phyloP scores from a whole-genome alignment of 1,140 invertebrate genomes.

The Pentalonia nigronervosa region DNA sequence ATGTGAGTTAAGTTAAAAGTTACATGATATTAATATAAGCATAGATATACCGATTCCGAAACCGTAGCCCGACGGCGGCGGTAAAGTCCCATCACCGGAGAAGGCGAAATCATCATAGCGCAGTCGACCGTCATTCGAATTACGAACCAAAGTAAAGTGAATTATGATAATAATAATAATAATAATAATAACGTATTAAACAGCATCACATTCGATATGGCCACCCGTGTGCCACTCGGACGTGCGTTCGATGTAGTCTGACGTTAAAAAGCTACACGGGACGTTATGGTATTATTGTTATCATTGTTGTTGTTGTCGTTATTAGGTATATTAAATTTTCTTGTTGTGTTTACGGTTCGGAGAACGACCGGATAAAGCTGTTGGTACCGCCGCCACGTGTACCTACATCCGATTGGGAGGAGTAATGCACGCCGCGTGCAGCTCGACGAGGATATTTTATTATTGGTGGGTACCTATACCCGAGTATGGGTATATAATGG shows the following conservation, averaged over 20 bases:
- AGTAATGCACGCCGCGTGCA: slow-evolving; percentile 3
- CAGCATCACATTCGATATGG: not conserved
- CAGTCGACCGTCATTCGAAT: not conserved
- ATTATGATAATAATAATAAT: too few species aligned
- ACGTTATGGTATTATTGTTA: not conserved
- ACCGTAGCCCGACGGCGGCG: not conserved
- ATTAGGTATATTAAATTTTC: not conserved
- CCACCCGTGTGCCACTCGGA: not conserved
- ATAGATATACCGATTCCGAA: not conserved
- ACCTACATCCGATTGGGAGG: slow-evolving; percentile 54
- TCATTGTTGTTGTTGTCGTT: not conserved
- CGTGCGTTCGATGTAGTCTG: not conserved
- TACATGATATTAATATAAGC: not conserved
- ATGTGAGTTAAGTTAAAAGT: too few species aligned
- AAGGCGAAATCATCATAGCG: not conserved
- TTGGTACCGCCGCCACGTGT: not conserved
- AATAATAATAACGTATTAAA: not conserved
- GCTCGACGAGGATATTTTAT: not conserved
- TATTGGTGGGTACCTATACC: not conserved
- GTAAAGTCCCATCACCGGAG: not conserved
- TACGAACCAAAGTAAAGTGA: too few species aligned
- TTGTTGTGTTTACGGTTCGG: slow-evolving; percentile 37
- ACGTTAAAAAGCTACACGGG: not conserved
- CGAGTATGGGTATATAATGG: not conserved
- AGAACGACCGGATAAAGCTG: slow-evolving; percentile 47